Evolutionary conservation across 2,888 invertebrate genomes (phyloP).

Genomic region (Patella depressa): DNA sequence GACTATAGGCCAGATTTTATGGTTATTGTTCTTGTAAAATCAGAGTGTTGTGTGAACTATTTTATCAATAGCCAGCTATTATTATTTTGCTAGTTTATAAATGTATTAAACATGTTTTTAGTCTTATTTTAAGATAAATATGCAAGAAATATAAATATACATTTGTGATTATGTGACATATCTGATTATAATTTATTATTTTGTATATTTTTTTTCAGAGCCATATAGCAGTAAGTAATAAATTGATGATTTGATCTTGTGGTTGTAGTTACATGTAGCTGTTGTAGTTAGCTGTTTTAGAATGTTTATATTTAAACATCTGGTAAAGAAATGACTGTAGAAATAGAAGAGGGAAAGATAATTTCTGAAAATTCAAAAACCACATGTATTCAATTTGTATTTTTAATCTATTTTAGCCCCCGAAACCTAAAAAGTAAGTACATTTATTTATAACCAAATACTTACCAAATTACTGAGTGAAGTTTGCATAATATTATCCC

Average conservation of each 20-base stretch:
- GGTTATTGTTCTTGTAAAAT: too few species aligned
- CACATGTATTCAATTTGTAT: slow-evolving; percentile 8
- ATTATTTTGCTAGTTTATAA: too few species aligned
- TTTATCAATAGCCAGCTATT: too few species aligned
- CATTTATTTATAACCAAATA: background rate
- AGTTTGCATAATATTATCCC: too few species aligned
- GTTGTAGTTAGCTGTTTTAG: too few species aligned
- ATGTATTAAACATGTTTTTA: too few species aligned
- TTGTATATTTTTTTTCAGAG: background rate
- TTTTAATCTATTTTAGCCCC: slow-evolving; percentile 21
- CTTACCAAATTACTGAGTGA: background rate
- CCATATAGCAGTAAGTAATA: slow-evolving; percentile 4
- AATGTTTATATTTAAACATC: too few species aligned
- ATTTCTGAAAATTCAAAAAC: background rate
- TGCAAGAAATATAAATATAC: too few species aligned
- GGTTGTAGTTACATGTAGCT: background rate
- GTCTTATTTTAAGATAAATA: too few species aligned
- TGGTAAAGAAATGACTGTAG: background rate
- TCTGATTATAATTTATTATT: background rate
- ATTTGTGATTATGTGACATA: background rate
- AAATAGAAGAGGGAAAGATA: background rate
- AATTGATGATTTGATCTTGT: background rate
- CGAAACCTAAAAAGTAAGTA: slow-evolving; percentile 22
- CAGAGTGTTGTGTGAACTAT: too few species aligned
- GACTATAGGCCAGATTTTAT: too few species aligned